Evolutionary conservation across 2,113 vertebrate species (phyloP), one percentile per base, ranked within the genome.

Genomic region (Chloropsis hardwickii): DNA sequence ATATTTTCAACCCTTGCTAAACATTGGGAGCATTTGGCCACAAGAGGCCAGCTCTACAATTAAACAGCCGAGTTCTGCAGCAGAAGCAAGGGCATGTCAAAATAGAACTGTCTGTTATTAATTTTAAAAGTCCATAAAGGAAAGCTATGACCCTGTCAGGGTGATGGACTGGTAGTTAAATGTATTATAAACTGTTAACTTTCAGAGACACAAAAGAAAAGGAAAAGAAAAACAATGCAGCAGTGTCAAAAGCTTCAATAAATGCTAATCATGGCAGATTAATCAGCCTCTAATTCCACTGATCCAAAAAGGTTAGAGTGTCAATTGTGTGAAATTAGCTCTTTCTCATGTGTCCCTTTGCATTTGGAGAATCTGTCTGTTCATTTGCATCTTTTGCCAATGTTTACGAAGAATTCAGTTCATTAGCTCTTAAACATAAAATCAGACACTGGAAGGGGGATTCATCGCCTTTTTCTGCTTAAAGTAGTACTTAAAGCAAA

Each of bases 1-100:
- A 99, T 99, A 99, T 99, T 99, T 99, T 98, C 99, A 99, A 97
- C 97, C 98, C 98, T 98, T 98, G 98, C 98, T 99, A 98, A 98
- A 98, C 98, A 98, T 97, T 98, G 98, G 98, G 98, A 98, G 98
- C 98, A 94, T 97, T 98, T 97, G 97, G 98, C 98, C 99, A 98
- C 98, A 97, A 97, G 98, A 98, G 98, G 99, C 98, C 97, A 93
- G 97, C 97, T 97, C 98, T 97, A 98, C 98, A 97, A 98, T 98
- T 99, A 99, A 99, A 98, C 98, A 98, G 97, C 96, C 50, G 73
- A 95, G 94, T 64, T 83, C 94, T 80, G 96, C 96, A 87, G 97
- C 97, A 96, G 98, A 97, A 95, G 96, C 96, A 96, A 97, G 97
- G 98, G 97, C 97, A 97, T 93, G 96, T 98, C 98, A 97, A 95